These are phyloP conservation scores for Pachyramphus minor DNA, from an alignment of 2,113 vertebrate genomes.

Conservation along the genomic window DNA sequence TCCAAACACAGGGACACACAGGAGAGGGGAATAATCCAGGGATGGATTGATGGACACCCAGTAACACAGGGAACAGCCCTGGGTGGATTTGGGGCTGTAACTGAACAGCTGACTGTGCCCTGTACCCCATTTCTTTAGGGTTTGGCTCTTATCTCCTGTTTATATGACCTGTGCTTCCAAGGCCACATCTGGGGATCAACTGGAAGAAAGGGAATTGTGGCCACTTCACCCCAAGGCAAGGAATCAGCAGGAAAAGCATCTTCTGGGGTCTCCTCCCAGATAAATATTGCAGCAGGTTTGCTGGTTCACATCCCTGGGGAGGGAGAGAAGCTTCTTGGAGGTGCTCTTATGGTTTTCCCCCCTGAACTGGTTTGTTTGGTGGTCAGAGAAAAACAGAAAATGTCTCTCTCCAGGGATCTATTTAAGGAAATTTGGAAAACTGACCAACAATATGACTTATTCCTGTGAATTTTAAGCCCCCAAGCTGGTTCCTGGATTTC, in stretches of 20 bases:
- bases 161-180: not conserved
- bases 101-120: not conserved
- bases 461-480: not conserved
- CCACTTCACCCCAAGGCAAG: not conserved
- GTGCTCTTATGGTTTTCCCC: rapidly evolving
- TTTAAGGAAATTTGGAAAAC: not conserved
- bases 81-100: too few relatives aligned
- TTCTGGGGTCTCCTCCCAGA: not conserved
- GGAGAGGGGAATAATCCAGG: too few relatives aligned
- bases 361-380: not conserved
- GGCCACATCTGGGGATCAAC: rapidly evolving
- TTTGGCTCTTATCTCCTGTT: not conserved
- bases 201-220: not conserved
- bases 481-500: not conserved
- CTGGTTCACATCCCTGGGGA: not conserved
- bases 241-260: not conserved
- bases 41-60: too few relatives aligned
- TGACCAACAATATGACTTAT: not conserved
- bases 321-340: not conserved
- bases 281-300: not conserved
- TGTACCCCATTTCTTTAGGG: not conserved
- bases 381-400: not conserved
- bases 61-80: too few relatives aligned
- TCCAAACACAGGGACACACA: too few relatives aligned
- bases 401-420: not conserved